These are phyloP conservation scores for Cyphomyrus plagiostoma DNA, from an alignment of 2,113 vertebrate genomes.

Conservation along the genomic window DNA sequence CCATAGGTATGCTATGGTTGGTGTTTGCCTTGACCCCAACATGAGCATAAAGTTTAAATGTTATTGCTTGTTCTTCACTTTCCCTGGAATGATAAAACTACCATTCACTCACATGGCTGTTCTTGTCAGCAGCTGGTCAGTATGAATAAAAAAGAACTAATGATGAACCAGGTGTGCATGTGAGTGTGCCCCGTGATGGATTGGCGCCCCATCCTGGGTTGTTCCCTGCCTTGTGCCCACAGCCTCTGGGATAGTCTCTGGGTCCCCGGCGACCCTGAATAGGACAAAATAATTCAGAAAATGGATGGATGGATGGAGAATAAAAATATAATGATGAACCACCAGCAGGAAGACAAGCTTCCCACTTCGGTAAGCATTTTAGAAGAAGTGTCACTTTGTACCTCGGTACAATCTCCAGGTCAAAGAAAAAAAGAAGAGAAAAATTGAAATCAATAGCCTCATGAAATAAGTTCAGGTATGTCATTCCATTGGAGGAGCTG, in stretches of 20 bases:
- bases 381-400: conserved; percentile 5
- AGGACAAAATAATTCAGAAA: background rate
- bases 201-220: background rate
- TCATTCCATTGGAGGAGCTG: conserved; percentile 27
- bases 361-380: background rate
- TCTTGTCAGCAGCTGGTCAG: conserved; percentile 9
- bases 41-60: background rate
- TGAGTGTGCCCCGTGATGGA: background rate
- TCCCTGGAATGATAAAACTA: background rate
- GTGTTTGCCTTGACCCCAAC: background rate
- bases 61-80: background rate
- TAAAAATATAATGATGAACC: background rate
- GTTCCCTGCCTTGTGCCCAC: background rate
- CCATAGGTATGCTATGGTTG: no score
- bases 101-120: background rate
- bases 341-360: background rate
- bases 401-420: conserved; percentile 25
- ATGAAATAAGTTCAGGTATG: conserved; percentile 27
- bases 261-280: background rate
- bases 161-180: background rate
- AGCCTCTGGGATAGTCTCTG: background rate
- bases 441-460: conserved; percentile 29
- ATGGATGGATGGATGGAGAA: background rate
- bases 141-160: conserved; percentile 1
- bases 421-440: conserved; percentile 17